Evolutionary conservation across 2,888 invertebrate genomes (phyloP).

Genomic region (Tachina grossa): DNA sequence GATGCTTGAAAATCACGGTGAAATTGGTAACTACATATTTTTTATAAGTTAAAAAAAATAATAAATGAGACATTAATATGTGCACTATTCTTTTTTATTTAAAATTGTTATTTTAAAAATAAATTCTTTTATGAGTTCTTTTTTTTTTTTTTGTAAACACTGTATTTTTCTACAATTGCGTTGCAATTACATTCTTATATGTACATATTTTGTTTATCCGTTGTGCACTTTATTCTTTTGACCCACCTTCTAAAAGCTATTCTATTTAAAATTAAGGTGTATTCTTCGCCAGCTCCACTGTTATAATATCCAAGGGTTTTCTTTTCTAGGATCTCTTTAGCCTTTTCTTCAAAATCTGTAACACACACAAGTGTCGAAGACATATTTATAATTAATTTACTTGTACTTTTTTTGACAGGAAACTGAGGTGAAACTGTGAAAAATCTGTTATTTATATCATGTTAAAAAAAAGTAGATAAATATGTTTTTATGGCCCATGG

Average conservation of each 20-base stretch:
- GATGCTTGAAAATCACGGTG: no score
- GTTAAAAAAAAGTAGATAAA: not conserved
- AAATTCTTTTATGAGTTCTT: no score
- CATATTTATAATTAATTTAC: conserved; percentile 32
- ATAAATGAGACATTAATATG: no score
- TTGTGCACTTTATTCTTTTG: not conserved
- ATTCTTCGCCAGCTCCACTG: conserved; percentile 92
- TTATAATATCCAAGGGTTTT: conserved; percentile 91
- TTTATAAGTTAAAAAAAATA: no score
- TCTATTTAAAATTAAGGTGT: conserved; percentile 88
- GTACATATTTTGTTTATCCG: no score
- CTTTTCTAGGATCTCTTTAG: conserved; percentile 86
- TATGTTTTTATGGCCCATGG: not conserved
- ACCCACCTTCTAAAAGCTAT: conserved; percentile 87
- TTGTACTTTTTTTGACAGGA: not conserved
- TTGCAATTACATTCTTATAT: not conserved
- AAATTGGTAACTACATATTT: no score
- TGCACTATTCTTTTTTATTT: no score
- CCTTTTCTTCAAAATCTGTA: conserved; percentile 90
- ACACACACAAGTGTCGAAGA: conserved; percentile 85
- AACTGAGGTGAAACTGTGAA: conserved; percentile 6
- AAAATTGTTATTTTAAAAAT: not conserved
- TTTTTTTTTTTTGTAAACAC: no score
- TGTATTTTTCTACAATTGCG: no score
- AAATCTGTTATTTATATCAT: conserved; percentile 22